Evolutionary conservation across 1,140 invertebrate species (phyloP).

Genomic region (Sycophila sp.): DNA sequence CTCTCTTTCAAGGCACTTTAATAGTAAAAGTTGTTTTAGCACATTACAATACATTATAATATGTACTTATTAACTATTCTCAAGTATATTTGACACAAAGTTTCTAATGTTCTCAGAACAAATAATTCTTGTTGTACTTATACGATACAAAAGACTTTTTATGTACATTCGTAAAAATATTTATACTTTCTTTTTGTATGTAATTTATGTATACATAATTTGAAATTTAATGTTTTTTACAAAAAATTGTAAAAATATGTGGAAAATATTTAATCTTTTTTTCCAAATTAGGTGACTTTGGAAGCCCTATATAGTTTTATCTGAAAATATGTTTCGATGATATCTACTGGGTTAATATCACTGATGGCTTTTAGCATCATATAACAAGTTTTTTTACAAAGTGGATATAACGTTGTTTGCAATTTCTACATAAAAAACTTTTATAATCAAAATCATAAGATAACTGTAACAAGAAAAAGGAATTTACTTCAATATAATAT

Average conservation of each 20-base stretch:
- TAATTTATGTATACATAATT: conserved; percentile 32
- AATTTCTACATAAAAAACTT: neutral
- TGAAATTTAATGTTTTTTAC: conserved; percentile 20
- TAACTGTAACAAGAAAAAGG: neutral
- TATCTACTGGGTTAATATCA: conserved; percentile 9
- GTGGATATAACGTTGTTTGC: too few species aligned
- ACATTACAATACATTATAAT: neutral
- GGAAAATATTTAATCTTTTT: conserved; percentile 32
- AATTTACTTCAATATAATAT: neutral
- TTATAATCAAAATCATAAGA: conserved; percentile 6
- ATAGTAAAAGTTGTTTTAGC: neutral
- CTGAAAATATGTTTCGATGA: neutral
- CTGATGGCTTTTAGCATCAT: neutral
- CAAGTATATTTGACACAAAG: conserved; percentile 1
- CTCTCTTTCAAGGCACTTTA: conserved; percentile 31
- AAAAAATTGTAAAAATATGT: conserved; percentile 38
- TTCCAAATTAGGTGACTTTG: conserved; percentile 22
- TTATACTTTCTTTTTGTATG: conserved; percentile 20
- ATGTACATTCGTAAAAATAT: conserved; percentile 29
- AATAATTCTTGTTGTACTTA: conserved; percentile 3
- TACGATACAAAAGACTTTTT: conserved; percentile 21
- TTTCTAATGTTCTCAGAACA: conserved; percentile 13
- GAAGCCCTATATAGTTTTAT: conserved; percentile 30
- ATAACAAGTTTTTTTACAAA: conserved; percentile 9
- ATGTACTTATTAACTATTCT: neutral